phyloP scores from a whole-genome alignment of 1,140 invertebrate species.

The Pentalonia nigronervosa region DNA sequence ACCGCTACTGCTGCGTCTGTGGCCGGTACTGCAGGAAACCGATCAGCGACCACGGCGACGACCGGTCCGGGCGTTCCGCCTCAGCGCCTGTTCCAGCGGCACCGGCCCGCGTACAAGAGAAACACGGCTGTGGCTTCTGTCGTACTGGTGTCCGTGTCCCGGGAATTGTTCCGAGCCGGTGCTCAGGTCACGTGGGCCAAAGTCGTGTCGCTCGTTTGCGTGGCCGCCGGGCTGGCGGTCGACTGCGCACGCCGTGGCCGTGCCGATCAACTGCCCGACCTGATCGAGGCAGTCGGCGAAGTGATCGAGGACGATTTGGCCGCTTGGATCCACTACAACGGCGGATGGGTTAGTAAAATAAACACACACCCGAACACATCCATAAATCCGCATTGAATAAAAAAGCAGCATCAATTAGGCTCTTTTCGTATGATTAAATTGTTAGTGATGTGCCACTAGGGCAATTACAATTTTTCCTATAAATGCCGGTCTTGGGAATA shows the following conservation, averaged over 20 bases:
- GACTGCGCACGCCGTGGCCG: conserved; percentile 75
- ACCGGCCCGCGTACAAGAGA: not conserved
- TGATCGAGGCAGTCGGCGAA: conserved; percentile 70
- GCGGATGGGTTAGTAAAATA: conserved; percentile 73
- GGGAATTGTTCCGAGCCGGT: conserved; percentile 60
- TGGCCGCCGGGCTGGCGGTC: conserved; percentile 74
- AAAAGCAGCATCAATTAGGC: too few species aligned
- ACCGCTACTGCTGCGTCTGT: not conserved
- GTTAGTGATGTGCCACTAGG: too few species aligned
- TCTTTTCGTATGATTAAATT: too few species aligned
- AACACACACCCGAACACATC: too few species aligned
- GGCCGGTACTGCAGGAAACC: conserved; percentile 59
- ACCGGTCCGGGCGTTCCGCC: not conserved
- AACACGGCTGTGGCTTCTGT: conserved; percentile 66
- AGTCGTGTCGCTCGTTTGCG: conserved; percentile 73
- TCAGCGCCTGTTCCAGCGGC: not conserved
- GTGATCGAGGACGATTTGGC: conserved; percentile 74
- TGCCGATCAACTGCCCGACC: conserved; percentile 70
- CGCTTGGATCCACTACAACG: conserved; percentile 74
- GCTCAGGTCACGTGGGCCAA: conserved; percentile 72
- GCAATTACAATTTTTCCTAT: not conserved
- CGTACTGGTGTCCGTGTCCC: conserved; percentile 68
- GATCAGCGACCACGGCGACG: conserved; percentile 64
- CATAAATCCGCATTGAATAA: too few species aligned
- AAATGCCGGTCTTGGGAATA: not conserved